Evolutionary conservation across 2,797 vertebrate species (phyloP), one percentile per base, ranked within the genome.

Genomic region (Gallinago solitaria): DNA sequence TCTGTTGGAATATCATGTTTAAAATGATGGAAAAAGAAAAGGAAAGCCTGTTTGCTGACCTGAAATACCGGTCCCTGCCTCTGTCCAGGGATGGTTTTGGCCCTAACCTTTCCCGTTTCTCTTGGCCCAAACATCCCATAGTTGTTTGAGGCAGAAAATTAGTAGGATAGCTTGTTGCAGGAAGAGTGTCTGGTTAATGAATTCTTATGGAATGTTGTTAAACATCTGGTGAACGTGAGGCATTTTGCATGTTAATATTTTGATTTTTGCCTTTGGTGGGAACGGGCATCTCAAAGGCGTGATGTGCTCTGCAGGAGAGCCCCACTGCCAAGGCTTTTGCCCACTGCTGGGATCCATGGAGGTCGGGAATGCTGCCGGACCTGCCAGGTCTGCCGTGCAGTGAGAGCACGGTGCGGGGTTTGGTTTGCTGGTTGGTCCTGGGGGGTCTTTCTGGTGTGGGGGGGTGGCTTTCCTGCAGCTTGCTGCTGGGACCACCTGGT

Each of bases 381-480:
- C 25, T 51, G 32, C 12, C 10, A 21, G 39, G 33, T 25, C 33
- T 68, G 28, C 33, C 0, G 1, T 37, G 57, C 0, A 1, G 37
- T 27, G 2, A 10, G 41, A 60, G 3, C 2, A 0, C 0, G 0
- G 17, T 8, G 12, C 41, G 4, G 12, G 14, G 14, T 50, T 80
- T 56, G 41, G 30, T 56, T 51, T 35, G 25, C 37, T 0, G 1
- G 8, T 8, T 63, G 33, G 54, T 51, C 37, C 37, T n/a, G 27
- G 30, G 11, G 17, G 17, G 17, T 41, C 54, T 53, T 80, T n/a
- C 35, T 76, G n/a, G 14, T 3, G 4, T 39, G 39, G 39, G 39
- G 16, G 9, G 57, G 7, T 57, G 65, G 33, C 45, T 59, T 37
- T 74, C 50, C 73, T 80, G 59, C 53, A 54, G 48, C 28, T 57